Evolutionary conservation across 2,113 vertebrate species (phyloP).

Genomic region (Circaetus gallicus): DNA sequence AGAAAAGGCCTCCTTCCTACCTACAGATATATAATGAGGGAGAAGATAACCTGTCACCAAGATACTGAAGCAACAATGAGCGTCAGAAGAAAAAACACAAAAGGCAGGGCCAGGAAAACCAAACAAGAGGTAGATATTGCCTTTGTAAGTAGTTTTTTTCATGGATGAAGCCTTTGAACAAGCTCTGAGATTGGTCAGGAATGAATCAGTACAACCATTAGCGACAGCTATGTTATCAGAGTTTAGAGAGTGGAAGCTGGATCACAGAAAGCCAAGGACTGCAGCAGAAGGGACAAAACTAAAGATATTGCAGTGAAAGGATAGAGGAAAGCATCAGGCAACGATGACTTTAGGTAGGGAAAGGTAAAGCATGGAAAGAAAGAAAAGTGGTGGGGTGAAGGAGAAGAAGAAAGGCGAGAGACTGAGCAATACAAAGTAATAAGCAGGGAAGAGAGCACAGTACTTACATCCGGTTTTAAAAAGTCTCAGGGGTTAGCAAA

Average conservation of each 20-base stretch:
- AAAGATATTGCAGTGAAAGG: not conserved
- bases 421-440: not conserved
- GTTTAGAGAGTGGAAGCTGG: not conserved
- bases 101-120: not conserved
- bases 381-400: not conserved
- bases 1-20: not conserved
- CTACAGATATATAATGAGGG: not conserved
- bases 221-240: not conserved
- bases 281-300: not conserved
- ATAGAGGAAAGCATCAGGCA: not conserved
- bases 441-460: not conserved
- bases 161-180: not conserved
- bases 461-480: not conserved
- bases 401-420: not conserved
- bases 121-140: not conserved
- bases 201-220: not conserved
- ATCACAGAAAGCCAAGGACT: not conserved
- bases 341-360: not conserved
- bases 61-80: not conserved
- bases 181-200: not conserved
- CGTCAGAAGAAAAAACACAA: not conserved
- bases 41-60: not conserved
- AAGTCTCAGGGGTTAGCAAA: not conserved
- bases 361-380: not conserved
- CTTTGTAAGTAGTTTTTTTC: not conserved